A percentile compares a stretch with the other conserved stretches of the same genome.
phyloP scores from a whole-genome alignment of 2,113 vertebrate genomes.

The Shinisaurus crocodilurus region DNA sequence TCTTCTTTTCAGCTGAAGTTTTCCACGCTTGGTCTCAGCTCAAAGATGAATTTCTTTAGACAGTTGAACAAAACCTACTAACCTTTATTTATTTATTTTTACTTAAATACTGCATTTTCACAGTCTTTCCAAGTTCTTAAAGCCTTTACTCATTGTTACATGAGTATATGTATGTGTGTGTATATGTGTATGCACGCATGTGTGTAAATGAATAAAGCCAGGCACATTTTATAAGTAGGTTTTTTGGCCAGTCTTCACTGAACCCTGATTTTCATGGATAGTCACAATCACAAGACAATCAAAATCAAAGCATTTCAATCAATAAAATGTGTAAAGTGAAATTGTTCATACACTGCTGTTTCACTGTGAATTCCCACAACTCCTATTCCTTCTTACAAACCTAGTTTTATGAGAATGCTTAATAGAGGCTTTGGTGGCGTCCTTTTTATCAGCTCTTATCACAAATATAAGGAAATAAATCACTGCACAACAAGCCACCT shows the following conservation, averaged over 20 bases:
- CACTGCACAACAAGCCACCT: conserved; percentile 26
- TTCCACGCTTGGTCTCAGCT: conserved; percentile 65
- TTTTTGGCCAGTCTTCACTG: conserved; percentile 24
- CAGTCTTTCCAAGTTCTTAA: conserved; percentile 41
- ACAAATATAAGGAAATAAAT: conserved; percentile 19
- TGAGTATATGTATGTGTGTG: conserved; percentile 26
- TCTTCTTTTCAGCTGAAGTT: conserved; percentile 64
- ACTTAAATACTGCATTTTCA: conserved; percentile 46
- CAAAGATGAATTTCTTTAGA: conserved; percentile 68
- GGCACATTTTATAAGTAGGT: conserved; percentile 49
- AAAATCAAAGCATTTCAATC: background rate
- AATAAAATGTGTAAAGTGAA: conserved; percentile 23
- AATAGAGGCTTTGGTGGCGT: conserved; percentile 54
- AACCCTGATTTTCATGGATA: conserved; percentile 37
- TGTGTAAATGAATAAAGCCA: conserved; percentile 28
- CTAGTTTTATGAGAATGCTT: conserved; percentile 23
- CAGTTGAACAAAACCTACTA: conserved; percentile 59
- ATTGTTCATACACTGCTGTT: conserved; percentile 48
- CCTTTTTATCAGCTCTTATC: conserved; percentile 42
- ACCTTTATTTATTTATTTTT: conserved; percentile 49
- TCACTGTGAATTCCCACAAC: conserved; percentile 45
- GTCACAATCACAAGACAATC: conserved; percentile 12
- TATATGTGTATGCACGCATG: background rate
- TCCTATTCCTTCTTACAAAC: conserved; percentile 47
- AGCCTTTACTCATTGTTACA: background rate